phyloP scores from a whole-genome alignment of 2,113 vertebrate genomes.

The Ptychochromis oligacanthus region DNA sequence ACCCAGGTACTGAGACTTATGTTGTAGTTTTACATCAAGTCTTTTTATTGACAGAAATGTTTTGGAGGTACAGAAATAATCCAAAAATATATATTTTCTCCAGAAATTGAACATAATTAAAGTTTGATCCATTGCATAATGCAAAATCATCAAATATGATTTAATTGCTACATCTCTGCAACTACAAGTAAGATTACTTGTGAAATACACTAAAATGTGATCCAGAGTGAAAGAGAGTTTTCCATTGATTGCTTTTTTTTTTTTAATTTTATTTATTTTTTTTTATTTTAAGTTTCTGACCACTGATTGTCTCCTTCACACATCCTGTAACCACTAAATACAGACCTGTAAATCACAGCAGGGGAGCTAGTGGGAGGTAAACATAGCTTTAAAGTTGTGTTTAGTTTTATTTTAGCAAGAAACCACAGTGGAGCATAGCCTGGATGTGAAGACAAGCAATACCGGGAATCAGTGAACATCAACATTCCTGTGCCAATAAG shows the following conservation, averaged over 20 bases:
- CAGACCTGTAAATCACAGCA: constrained; percentile 42
- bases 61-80: background rate
- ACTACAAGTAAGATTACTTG: background rate
- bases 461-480: background rate
- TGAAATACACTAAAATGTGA: background rate
- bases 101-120: background rate
- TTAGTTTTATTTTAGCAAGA: constrained; percentile 63
- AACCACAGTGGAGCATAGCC: constrained; percentile 46
- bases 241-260: background rate
- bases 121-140: background rate
- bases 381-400: constrained; percentile 28
- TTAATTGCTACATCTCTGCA: background rate
- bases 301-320: constrained; percentile 51
- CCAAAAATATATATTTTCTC: background rate
- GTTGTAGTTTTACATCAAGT: background rate
- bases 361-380: constrained; percentile 31
- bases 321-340: constrained; percentile 70
- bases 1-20: background rate
- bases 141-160: background rate
- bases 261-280: background rate
- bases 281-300: constrained; percentile 12
- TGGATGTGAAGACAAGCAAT: constrained; percentile 11
- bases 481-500: constrained; percentile 11
- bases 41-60: background rate
- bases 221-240: background rate